Evolutionary conservation across 1,140 invertebrate genomes (phyloP), one percentile per base, ranked within the genome.

Genomic region (Danaus melanippus): DNA sequence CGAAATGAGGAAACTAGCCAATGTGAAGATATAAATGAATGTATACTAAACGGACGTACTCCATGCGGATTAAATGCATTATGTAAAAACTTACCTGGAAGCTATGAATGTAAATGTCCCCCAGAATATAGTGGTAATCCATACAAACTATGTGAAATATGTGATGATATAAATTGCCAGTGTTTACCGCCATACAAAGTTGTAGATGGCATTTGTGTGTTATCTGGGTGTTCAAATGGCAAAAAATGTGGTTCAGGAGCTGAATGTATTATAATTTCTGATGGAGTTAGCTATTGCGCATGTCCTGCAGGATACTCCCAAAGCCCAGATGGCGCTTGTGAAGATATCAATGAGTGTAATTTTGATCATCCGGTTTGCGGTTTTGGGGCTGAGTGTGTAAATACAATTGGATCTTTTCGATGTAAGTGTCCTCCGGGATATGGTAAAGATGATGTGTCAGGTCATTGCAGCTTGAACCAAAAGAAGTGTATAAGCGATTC

Each of bases 11-110:
- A 90, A 59, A 92, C 89, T 32, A 93, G 92, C 3, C 89, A 92
- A 69, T 96, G 95, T 86, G 89, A 93, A 72, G 96, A 98, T 84
- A 89, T 96, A 12, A 93, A 98, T 74, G 96, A 98, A 85, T 98
- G 96, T 67, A 89, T 91, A 1, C 91, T 93, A 69, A 87, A 90
- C 42, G 92, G 92, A 9, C 93, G 93, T 60, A 90, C 92, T 0
- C 91, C 93, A 3, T 97, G 96, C 82, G 96, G 95, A 0, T 74
- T 93, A 6, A 95, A 96, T 79, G 95, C 95, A 2, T 90, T 96
- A 45, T 97, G 96, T 74, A 96, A 96, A 84, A 98, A 98, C 85
- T 82, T 97, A 43, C 95, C 95, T 0, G 96, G 96, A n/a, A 96
- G 95, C 71, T 98, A 97, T 74, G 95, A 96, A 83, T 97, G 96